Base-by-base conservation (phyloP, 2,888 invertebrate genomes). In the Yponomeuta cagnagella region DNA sequence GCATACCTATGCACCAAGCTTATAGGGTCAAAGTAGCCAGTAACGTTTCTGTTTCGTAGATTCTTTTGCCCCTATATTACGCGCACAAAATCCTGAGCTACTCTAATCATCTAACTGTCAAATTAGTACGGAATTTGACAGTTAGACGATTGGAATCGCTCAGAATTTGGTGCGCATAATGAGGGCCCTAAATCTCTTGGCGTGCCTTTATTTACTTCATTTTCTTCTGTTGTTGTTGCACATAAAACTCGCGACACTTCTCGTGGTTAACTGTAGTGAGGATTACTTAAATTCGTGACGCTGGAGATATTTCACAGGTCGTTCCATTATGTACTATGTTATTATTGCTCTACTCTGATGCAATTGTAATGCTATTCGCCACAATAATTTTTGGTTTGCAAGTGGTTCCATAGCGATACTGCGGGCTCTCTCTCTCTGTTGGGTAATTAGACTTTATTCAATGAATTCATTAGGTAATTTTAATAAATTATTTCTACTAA, bases 261-360 rank as follows among this genome's bases (percentile, higher is more conserved):
- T 83, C 83, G 83, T 85, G 84, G 37, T 58, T 58, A 15, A 4
- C 15, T 70, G 63, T 2, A 63, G n/a, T 15, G 63, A 63, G 9
- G 10, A 37, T 70, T 70, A 84, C 73, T 76, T 66, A 86, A 89
- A 75, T 73, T 87, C 88, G 86, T 88, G 88, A 86, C 84, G 80
- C 74, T 78, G 73, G 77, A 76, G 76, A 76, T 76, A 79, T 87
- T 89, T 86, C 85, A 78, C 79, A 82, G 82, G 76, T 76, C 58
- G 80, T 82, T 81, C 77, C 77, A 82, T 82, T 83, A 80, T 78
- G 77, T 78, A 79, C 76, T 75, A 78, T 63, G 64, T 70, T 69
- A 69, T 70, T 70, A 30, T 37, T 43, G 10, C 64, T 64, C 58
- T 64, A 37, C 48, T 43, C n/a, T 64, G 64, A 12, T 4, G 64